Percentiles rank a stretch among this genome's conserved stretches.
phyloP scores from a whole-genome alignment of 2,113 vertebrate species.

The Cynocephalus volans region DNA sequence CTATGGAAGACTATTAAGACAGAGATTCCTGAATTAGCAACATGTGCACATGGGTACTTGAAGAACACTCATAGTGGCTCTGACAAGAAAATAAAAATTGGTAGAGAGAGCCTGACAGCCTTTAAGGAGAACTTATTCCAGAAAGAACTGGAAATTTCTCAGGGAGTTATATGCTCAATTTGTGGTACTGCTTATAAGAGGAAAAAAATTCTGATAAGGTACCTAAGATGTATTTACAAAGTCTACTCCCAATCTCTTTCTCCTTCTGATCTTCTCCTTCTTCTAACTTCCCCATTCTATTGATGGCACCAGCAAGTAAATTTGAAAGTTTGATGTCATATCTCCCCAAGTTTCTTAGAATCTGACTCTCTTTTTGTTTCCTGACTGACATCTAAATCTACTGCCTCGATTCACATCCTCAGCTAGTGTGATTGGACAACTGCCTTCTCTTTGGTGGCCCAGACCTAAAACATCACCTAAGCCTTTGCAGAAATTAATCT shows the following conservation, averaged over 20 bases:
- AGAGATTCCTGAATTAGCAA: neutral
- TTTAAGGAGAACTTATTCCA: neutral
- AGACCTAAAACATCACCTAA: neutral
- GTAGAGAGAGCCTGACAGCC: neutral
- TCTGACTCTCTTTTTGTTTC: neutral
- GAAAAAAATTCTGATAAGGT: neutral
- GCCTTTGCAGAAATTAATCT: neutral
- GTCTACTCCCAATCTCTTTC: neutral
- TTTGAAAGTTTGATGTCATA: neutral
- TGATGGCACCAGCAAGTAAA: neutral
- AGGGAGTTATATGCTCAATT: neutral
- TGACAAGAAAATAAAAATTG: constrained; percentile 36
- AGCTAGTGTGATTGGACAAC: neutral
- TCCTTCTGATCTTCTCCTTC: neutral
- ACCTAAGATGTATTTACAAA: neutral
- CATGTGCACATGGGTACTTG: neutral
- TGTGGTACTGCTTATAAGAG: neutral
- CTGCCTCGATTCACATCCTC: neutral
- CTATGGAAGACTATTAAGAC: neutral
- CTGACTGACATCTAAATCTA: neutral
- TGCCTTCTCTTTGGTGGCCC: too few relatives aligned
- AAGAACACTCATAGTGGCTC: neutral
- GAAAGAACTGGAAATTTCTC: neutral
- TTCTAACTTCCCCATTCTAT: neutral
- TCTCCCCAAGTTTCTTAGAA: neutral